These are phyloP conservation scores for Eidolon dupreanum DNA, from an alignment of 2,797 vertebrate genomes.

Conservation along the genomic window DNA sequence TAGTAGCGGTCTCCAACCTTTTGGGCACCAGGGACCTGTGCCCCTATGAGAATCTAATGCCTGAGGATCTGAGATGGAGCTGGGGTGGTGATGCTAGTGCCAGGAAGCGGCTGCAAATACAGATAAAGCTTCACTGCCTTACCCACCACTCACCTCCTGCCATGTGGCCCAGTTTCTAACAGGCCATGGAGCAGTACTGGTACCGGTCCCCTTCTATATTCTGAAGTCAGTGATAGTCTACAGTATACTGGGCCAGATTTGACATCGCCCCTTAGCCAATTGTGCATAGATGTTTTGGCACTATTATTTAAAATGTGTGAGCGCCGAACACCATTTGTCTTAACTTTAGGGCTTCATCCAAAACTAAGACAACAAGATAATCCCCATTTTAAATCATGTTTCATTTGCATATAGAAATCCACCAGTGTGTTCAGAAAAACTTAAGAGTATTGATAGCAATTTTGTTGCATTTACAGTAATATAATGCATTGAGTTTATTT, in stretches of 20 bases:
- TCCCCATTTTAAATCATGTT: background rate
- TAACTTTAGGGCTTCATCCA: background rate
- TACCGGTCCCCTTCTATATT: background rate
- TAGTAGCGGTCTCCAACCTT: background rate
- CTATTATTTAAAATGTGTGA: background rate
- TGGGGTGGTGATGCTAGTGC: too few species aligned
- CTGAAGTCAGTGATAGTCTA: background rate
- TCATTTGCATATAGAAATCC: conserved; percentile 27
- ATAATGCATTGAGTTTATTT: background rate
- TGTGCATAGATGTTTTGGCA: background rate
- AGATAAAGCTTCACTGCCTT: too few species aligned
- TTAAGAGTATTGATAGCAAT: background rate
- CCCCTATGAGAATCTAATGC: too few species aligned
- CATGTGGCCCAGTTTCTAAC: too few species aligned
- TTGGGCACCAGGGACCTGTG: too few species aligned
- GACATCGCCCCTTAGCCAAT: background rate
- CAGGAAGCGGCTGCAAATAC: too few species aligned
- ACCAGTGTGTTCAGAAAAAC: background rate
- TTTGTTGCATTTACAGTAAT: background rate
- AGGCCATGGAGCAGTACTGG: too few species aligned
- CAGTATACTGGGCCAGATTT: background rate
- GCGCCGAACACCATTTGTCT: background rate
- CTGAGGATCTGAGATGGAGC: too few species aligned
- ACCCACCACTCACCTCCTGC: too few species aligned
- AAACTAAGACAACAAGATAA: background rate